Base-by-base conservation (phyloP, 2,888 invertebrate species). In the Philaethria dido region DNA sequence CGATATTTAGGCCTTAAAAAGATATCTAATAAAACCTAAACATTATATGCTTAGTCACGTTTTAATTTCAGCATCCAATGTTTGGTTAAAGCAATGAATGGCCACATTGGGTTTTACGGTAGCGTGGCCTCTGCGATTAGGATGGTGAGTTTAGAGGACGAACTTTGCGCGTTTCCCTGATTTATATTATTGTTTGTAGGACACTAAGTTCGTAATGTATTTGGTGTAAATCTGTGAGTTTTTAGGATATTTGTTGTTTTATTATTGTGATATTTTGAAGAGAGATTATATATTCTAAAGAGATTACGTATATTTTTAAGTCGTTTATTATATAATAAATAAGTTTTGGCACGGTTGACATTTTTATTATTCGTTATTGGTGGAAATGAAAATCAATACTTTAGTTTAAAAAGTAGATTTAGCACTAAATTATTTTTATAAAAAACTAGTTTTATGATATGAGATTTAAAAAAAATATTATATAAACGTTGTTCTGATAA, bases 61-160 rank as follows among this genome's bases (percentile, higher is more conserved):
- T 60, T 44, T 29, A 33, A 47, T 25, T 54, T 52, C 59, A 57
- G 50, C 54, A 33, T 52, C 48, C 48, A 36, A n/a, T 47, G 45
- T 36, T 64, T 39, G 60, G 54, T 60, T 14, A 44, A 16, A 29
- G 29, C 52, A 70, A 70, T 66, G 42, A 48, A 60, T 60, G 73
- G 62, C 74, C 69, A 70, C 75, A 76, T 85, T 80, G 76, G 74
- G 77, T 83, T 84, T 82, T 80, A 85, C 80, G 80, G 22, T 70
- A 66, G 71, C 78, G 77, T 79, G 78, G 81, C 77, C 80, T 79
- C 75, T 75, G 77, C 73, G 76, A 79, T 80, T 77, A 77, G 69
- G 69, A 57, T 13, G 4, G 42, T 42, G 11, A 22, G 20, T 57
- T 39, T 8, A 42, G n/a, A n/a, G 42, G n/a, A n/a, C 4, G 20